These are phyloP conservation scores for Phania funesta DNA, from an alignment of 2,888 invertebrate species.

Conservation along the genomic window DNA sequence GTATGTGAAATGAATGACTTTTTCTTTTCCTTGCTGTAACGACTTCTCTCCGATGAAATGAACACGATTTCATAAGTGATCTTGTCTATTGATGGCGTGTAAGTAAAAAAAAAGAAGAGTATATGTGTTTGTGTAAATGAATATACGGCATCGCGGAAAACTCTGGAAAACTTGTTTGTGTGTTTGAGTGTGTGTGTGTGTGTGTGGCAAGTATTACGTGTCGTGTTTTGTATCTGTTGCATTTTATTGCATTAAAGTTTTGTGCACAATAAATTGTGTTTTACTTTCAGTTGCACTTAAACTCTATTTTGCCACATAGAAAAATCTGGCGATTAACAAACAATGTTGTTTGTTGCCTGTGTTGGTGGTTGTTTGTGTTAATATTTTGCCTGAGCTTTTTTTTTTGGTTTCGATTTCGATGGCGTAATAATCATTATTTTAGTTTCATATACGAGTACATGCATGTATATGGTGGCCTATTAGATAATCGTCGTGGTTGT, in stretches of 20 bases:
- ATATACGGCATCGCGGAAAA: conserved; percentile 66
- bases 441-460: neutral
- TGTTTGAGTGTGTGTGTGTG: neutral
- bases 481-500: conserved; percentile 54
- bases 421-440: conserved; percentile 61
- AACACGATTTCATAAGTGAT: conserved; percentile 61
- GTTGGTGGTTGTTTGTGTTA: conserved; percentile 1
- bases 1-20: conserved; percentile 19
- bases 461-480: conserved; percentile 25
- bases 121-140: neutral
- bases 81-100: conserved; percentile 52
- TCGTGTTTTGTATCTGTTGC: conserved; percentile 35
- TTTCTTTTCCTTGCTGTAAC: conserved; percentile 20
- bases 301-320: conserved; percentile 63
- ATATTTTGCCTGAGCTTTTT: neutral
- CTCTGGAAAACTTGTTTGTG: conserved; percentile 67
- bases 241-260: conserved; percentile 46
- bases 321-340: conserved; percentile 47
- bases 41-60: neutral
- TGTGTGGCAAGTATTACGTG: conserved; percentile 27
- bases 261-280: conserved; percentile 60
- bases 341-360: conserved; percentile 49
- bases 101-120: neutral
- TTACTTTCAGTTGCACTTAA: conserved; percentile 67
- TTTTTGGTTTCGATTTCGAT: conserved; percentile 46